Base-by-base conservation (phyloP, 2,113 vertebrate species). In the Psammodynastes pulverulentus region DNA sequence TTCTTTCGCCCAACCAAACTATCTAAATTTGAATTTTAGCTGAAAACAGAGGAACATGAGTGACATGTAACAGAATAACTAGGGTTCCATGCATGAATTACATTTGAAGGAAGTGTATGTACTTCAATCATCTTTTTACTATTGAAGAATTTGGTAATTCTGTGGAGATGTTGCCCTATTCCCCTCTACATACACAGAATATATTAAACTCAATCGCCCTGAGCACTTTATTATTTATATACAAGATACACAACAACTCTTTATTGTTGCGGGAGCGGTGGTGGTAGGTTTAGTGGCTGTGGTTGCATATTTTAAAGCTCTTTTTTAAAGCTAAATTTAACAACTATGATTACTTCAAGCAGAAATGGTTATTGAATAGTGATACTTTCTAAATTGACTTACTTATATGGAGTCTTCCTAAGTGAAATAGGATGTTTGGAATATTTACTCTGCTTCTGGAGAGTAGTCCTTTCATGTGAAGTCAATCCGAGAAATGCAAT, bases 331-430 rank as follows among this genome's bases (percentile, higher is more conserved):
- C 13, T n/a, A 39, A 15, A 2, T 26, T 72, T 48, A 62, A 58
- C 23, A 62, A 89, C 88, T 10, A 21, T 17, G 26, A 89, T 19
- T 29, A 89, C 3, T 67, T 72, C 1, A 72, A 48, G 8, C 45
- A 72, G 9, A 56, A 48, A 29, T 23, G 12, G 24, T 48, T 79
- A 79, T 43, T 79, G 34, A 43, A 43, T 43, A 12, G 87, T 21
- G 48, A 0, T 26, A 43, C 0, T 3, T 79, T 88, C 13, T 23
- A 84, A 54, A 88, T 85, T 43, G 15, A 95, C 98, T 98, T 96
- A 99, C 99, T 99, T 99, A 97, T 98, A 99, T 0, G 98, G 99
- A 92, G 98, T 99, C 95, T 98, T 99, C 95, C 98, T 97, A 79
- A 99, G 97, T 9, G 98, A 98, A 94, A 97, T 67, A 0, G 98